Percentiles rank a stretch among this genome's conserved stretches.
Evolutionary conservation across 2,888 invertebrate genomes (phyloP).

Genomic region (Cordylochernes scorpioides): DNA sequence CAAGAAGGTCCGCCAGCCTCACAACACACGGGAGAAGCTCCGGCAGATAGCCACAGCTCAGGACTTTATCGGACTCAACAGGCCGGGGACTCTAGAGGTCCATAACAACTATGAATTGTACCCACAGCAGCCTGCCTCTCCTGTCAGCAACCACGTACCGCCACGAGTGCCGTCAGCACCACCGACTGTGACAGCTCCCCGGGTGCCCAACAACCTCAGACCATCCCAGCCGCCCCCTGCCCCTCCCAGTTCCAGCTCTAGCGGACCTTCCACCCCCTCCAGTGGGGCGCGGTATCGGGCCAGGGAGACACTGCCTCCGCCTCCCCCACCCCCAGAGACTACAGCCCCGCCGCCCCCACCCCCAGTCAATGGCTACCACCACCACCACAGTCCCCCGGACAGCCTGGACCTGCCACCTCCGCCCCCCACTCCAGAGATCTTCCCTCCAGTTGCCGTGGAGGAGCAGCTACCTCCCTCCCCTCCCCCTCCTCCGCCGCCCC

Average conservation of each 20-base stretch:
- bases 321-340: slow-evolving; percentile 20
- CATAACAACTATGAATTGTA: slow-evolving; percentile 28
- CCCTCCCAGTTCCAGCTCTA: slow-evolving; percentile 34
- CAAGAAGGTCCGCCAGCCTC: slow-evolving; percentile 54
- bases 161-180: slow-evolving; percentile 12
- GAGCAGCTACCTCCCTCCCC: slow-evolving; percentile 12
- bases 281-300: slow-evolving; percentile 25
- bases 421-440: slow-evolving; percentile 15
- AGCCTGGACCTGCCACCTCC: slow-evolving; percentile 23
- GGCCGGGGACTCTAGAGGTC: slow-evolving; percentile 67
- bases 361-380: slow-evolving; percentile 4
- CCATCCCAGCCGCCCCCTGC: slow-evolving; percentile 66
- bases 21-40: slow-evolving; percentile 62
- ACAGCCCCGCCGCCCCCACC: slow-evolving; percentile 29
- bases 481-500: slow-evolving; percentile 31
- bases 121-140: slow-evolving; percentile 6
- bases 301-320: slow-evolving; percentile 21
- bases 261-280: slow-evolving; percentile 49
- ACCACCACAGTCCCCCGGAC: slow-evolving; percentile 14
- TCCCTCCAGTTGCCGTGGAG: neutral
- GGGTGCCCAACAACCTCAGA: slow-evolving; percentile 7
- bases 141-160: slow-evolving; percentile 12
- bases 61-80: slow-evolving; percentile 18
- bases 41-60: slow-evolving; percentile 29
- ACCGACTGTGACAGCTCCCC: slow-evolving; percentile 13